Base-by-base conservation (phyloP, 2,113 vertebrate species). In the Corythoichthys intestinalis region DNA sequence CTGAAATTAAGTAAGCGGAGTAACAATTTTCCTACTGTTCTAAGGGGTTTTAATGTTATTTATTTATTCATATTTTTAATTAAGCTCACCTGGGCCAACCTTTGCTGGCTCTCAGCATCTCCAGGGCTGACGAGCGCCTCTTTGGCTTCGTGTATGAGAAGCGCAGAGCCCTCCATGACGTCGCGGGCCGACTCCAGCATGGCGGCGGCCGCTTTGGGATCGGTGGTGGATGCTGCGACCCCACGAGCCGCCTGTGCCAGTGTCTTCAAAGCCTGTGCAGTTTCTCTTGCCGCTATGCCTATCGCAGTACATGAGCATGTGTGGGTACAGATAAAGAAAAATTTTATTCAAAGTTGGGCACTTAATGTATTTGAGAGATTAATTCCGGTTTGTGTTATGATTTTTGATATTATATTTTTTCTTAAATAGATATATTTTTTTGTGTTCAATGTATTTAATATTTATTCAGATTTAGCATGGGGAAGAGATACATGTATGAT, bases 201-300 rank as follows among this genome's bases (percentile, higher is more conserved):
- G 4, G 95, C 95, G 0, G 91, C 94, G 0, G 94, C 92, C 3
- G 95, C 93, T 8, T 88, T 79, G 0, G 94, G 95, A 82, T 98
- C 95, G 0, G 76, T 90, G 0, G 94, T 96, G 0, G 96, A 96
- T 0, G 97, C 95, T 1, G 96, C 95, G 3, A 99, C 96, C 0
- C 97, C 97, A 0, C 96, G 93, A 6, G 96, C 97, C 0, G 97
- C 95, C 82, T 98, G 95, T 62, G 96, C 96, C 81, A 99, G 85
- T 0, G 93, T 95, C 86, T 96, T 98, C 86, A 99, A 86, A 39
- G 97, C 95, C 83, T 98, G 96, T 10, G 97, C 96, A 0, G 97
- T 98, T 83, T 99, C 97, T 81, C 97, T 93, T 67, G 97, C 97
- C 73, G 97, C 97, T 69, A 99, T 94, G 59, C 97, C 97, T 99